Percentiles rank a stretch among this genome's conserved stretches.
Conservation (phyloP, 2,888 invertebrate genomes). For the Lycaena phlaeas region DNA sequence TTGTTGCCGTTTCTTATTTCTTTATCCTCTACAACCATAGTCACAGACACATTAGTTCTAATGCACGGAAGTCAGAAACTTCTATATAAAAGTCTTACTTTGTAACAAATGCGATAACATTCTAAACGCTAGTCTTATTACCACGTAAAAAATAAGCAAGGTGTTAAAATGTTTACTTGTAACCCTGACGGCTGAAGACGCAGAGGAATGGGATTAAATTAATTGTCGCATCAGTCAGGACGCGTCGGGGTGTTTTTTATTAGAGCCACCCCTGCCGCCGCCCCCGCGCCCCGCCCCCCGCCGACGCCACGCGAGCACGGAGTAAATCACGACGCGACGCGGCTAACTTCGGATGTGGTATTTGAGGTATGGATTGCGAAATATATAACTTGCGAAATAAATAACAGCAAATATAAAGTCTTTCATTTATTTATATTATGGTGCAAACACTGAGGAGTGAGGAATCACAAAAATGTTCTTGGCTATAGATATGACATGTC, state of each 20-base stretch:
- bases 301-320: conserved; percentile 24
- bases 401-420: neutral
- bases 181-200: conserved; percentile 63
- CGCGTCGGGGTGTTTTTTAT: conserved; percentile 73
- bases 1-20: too few relatives aligned
- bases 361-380: conserved; percentile 2
- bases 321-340: conserved; percentile 56
- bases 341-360: conserved; percentile 29
- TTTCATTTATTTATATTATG: neutral
- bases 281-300: conserved; percentile 40
- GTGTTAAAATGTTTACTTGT: too few relatives aligned
- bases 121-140: too few relatives aligned
- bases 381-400: too few relatives aligned
- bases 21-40: too few relatives aligned
- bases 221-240: conserved; percentile 73
- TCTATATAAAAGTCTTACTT: too few relatives aligned
- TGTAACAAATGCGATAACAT: too few relatives aligned
- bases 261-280: conserved; percentile 47
- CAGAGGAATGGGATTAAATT: conserved; percentile 73
- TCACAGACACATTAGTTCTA: too few relatives aligned
- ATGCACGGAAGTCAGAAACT: too few relatives aligned
- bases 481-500: too few relatives aligned
- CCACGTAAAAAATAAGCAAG: too few relatives aligned
- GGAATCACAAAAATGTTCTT: too few relatives aligned
- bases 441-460: neutral